Evolutionary conservation across 2,113 vertebrate genomes (phyloP).

Genomic region (Leucosticte australis): DNA sequence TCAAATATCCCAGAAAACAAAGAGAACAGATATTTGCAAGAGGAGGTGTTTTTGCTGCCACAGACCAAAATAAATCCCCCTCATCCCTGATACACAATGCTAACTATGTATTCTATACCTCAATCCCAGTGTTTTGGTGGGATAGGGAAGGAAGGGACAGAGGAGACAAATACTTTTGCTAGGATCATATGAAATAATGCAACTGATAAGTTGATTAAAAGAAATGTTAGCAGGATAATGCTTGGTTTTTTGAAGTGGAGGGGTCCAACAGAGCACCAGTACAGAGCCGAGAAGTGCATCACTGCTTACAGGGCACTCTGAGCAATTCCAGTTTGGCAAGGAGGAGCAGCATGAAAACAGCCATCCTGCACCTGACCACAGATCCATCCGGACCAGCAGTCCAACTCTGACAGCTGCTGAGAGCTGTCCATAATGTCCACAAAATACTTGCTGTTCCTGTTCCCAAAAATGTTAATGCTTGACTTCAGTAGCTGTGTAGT

Average conservation of each 20-base stretch:
- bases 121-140: background rate
- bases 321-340: background rate
- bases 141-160: background rate
- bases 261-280: background rate
- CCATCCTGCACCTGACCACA: background rate
- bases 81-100: background rate
- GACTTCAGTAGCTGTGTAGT: background rate
- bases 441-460: background rate
- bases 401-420: background rate
- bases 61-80: background rate
- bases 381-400: background rate
- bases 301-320: background rate
- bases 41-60: background rate
- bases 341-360: background rate
- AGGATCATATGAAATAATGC: background rate
- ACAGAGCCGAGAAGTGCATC: rapidly evolving
- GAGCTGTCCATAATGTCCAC: background rate
- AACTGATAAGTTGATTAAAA: background rate
- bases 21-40: background rate
- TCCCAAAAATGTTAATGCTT: background rate
- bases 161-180: background rate
- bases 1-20: background rate
- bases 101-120: background rate
- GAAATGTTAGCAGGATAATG: background rate
- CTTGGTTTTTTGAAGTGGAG: background rate